Conservation (phyloP, 2,888 invertebrate species). For the Litoditis marina region DNA sequence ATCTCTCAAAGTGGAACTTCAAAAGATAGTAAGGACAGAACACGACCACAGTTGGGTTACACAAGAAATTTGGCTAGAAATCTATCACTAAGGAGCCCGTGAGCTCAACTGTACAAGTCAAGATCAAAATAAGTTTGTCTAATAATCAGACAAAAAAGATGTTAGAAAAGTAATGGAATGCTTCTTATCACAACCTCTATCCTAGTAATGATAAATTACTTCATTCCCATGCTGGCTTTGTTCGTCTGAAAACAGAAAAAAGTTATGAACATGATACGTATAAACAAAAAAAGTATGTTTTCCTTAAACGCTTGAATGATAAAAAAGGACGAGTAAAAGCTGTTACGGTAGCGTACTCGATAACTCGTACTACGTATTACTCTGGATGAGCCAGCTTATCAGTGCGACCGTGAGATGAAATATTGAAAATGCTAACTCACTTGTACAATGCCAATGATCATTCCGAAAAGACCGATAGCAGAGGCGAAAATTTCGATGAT, state of each 20-base stretch:
- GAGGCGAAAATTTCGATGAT: constrained; percentile 99
- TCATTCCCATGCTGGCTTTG: constrained; percentile 47
- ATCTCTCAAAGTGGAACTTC: not conserved
- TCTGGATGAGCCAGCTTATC: too few species aligned
- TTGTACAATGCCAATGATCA: constrained; percentile 84
- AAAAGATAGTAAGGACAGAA: too few species aligned
- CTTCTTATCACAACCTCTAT: not conserved
- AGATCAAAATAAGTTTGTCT: too few species aligned
- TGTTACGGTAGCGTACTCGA: too few species aligned
- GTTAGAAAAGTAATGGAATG: constrained; percentile 10
- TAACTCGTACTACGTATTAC: too few species aligned
- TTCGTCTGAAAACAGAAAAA: constrained; percentile 36
- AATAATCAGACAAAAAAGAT: not conserved
- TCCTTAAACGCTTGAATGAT: too few species aligned
- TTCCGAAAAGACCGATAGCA: constrained; percentile 95
- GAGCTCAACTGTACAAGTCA: not conserved
- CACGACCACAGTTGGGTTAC: too few species aligned
- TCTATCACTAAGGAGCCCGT: too few species aligned
- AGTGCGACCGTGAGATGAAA: too few species aligned
- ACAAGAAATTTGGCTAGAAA: too few species aligned
- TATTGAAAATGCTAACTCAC: constrained; percentile 19
- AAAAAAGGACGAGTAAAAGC: too few species aligned
- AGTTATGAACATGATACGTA: not conserved
- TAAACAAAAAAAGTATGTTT: not conserved
- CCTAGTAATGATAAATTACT: constrained; percentile 13